Conservation (phyloP, 2,888 invertebrate genomes). For the Cotesia congregata region DNA sequence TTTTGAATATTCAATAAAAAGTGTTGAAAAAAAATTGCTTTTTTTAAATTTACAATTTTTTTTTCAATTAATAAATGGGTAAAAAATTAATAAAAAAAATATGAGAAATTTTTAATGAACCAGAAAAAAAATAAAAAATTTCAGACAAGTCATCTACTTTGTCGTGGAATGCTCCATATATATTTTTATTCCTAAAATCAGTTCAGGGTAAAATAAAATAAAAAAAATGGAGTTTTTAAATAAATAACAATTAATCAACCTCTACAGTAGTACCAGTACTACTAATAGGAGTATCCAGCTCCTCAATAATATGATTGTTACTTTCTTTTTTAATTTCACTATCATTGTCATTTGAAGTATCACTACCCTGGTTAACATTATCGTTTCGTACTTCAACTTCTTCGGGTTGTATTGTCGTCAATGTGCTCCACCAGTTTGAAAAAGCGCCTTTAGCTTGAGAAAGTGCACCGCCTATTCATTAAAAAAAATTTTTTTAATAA, state of each 20-base stretch:
- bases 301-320: conserved; percentile 34
- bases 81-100: too few species aligned
- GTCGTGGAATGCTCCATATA: not conserved
- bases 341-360: conserved; percentile 32
- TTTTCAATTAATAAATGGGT: too few species aligned
- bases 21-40: too few species aligned
- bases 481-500: conserved; percentile 27
- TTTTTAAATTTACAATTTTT: too few species aligned
- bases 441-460: conserved; percentile 91
- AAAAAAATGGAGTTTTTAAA: conserved; percentile 37
- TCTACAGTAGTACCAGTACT: conserved; percentile 34
- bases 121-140: too few species aligned
- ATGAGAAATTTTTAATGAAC: too few species aligned
- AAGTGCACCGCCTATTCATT: conserved; percentile 81
- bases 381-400: conserved; percentile 50
- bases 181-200: not conserved
- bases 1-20: too few species aligned
- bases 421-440: conserved; percentile 87
- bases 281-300: conserved; percentile 35
- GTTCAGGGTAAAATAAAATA: conserved; percentile 33
- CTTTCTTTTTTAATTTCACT: conserved; percentile 41
- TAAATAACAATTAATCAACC: conserved; percentile 40
- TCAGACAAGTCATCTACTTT: too few species aligned
- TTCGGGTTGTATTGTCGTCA: conserved; percentile 73
- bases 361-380: conserved; percentile 44